Base-by-base conservation (phyloP, 2,113 vertebrate genomes). In the Glaucidium brasilianum region DNA sequence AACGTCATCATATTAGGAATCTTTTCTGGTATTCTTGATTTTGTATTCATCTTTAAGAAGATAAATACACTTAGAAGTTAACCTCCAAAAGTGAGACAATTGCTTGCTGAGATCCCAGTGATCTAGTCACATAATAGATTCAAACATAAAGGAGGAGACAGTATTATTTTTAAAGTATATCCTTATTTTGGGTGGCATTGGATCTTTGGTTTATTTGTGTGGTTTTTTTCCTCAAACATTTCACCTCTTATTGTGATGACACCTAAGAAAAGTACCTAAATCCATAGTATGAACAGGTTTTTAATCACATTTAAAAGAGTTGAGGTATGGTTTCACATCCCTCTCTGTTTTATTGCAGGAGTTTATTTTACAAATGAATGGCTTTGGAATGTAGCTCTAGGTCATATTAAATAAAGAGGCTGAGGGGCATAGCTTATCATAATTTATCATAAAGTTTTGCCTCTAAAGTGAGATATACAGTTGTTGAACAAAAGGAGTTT, bases 391-490 rank as follows among this genome's bases (percentile, higher is more conserved):
- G 53, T 13, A 80, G 25, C 47, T 72, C 15, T 79, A 85, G 69
- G 60, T 49, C 50, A 66, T 43, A 53, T 66, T 66, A 75, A 71
- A 66, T 75, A 88, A 82, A 19, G 30, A 76, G 15, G 45, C 52
- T 73, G 35, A 88, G 55, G 22, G 35, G 9, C 30, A 92, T 23
- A 62, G 7, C 27, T 79, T 79, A 69, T 66, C 19, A 60, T 50
- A 94, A 91, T 69, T 86, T 71, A 88, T 86, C 27, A 62, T 77
- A 62, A 86, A 80, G 22, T 83, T 94, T 75, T 79, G 5, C 39
- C 8, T 73, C 11, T 69, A 37, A 76, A 60, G 32, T 22, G 76
- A 37, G 49, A 64, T 35, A 80, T 19, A 47, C 11, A 79, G 25
- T 68, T 72, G 53, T 83, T 85, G 85, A 90, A 83, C 39, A 95